phyloP scores from a whole-genome alignment of 2,888 invertebrate genomes.

The Carcina quercana region DNA sequence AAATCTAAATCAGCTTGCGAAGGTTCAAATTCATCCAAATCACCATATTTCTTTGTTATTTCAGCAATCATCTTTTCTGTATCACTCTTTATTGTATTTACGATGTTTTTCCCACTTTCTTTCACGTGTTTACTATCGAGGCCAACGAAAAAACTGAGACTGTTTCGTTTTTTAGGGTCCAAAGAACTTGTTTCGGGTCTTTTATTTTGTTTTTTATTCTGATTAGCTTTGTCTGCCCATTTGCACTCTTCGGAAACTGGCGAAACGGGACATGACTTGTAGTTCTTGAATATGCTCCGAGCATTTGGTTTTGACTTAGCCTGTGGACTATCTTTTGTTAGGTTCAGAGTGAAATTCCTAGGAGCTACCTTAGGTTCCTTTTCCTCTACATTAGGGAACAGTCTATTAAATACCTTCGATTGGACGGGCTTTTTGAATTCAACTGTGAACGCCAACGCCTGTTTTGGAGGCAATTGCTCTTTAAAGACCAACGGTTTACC shows the following conservation, averaged over 20 bases:
- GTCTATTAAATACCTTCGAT: constrained; percentile 59
- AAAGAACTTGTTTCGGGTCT: constrained; percentile 47
- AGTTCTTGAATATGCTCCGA: constrained; percentile 76
- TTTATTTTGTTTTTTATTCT: constrained; percentile 25
- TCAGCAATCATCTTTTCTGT: constrained; percentile 80
- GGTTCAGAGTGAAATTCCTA: constrained; percentile 56
- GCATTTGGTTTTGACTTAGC: constrained; percentile 50
- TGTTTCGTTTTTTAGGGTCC: constrained; percentile 72
- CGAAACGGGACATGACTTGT: constrained; percentile 87
- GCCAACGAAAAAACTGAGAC: constrained; percentile 79
- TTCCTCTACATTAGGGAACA: constrained; percentile 47
- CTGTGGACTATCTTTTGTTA: constrained; percentile 52
- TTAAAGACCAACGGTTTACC: constrained; percentile 48
- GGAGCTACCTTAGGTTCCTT: constrained; percentile 31
- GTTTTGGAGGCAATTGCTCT: constrained; percentile 46
- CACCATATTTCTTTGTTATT: constrained; percentile 77
- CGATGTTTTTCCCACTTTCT: constrained; percentile 70
- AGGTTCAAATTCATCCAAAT: constrained; percentile 69
- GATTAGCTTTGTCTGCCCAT: constrained; percentile 69
- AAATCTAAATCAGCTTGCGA: constrained; percentile 45
- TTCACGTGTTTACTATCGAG: constrained; percentile 63
- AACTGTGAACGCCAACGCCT: constrained; percentile 43
- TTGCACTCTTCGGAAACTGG: constrained; percentile 87
- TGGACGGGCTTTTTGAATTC: constrained; percentile 50
- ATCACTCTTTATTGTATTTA: constrained; percentile 76